These are phyloP conservation scores for Stictonetta naevosa DNA, from an alignment of 2,113 vertebrate species.

Conservation along the genomic window DNA sequence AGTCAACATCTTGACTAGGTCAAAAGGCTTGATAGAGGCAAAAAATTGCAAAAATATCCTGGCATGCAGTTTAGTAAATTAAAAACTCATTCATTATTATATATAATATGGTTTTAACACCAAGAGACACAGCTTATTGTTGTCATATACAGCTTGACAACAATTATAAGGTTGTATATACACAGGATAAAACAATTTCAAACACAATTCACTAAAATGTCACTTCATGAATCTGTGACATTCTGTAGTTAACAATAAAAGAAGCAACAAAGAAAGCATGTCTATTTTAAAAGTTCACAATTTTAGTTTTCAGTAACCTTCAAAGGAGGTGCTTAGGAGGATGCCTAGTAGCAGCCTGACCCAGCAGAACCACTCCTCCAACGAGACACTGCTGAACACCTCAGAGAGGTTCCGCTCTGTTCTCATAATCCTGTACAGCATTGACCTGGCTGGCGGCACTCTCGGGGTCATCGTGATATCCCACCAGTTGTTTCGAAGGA, in stretches of 20 bases:
- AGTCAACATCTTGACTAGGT: background rate
- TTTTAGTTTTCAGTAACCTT: background rate
- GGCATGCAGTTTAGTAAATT: background rate
- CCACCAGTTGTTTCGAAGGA: conserved; percentile 35
- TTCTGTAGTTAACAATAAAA: background rate
- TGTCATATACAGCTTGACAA: background rate
- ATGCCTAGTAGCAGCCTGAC: background rate
- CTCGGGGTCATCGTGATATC: conserved; percentile 50
- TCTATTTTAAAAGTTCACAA: background rate
- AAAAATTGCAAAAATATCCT: background rate
- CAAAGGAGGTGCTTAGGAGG: background rate
- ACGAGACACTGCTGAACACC: fast-evolving
- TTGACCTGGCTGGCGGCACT: conserved; percentile 53
- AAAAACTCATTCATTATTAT: background rate
- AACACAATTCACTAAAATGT: background rate
- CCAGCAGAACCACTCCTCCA: background rate
- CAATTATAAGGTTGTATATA: background rate
- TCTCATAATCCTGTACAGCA: conserved; percentile 46
- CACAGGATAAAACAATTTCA: background rate
- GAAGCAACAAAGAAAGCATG: background rate
- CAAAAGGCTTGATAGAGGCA: background rate
- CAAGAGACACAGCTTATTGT: background rate
- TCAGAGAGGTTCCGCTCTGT: background rate
- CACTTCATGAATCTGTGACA: background rate
- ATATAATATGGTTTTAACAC: background rate